These are phyloP conservation scores for Chionis minor DNA, from an alignment of 2,113 vertebrate genomes.

Conservation along the genomic window DNA sequence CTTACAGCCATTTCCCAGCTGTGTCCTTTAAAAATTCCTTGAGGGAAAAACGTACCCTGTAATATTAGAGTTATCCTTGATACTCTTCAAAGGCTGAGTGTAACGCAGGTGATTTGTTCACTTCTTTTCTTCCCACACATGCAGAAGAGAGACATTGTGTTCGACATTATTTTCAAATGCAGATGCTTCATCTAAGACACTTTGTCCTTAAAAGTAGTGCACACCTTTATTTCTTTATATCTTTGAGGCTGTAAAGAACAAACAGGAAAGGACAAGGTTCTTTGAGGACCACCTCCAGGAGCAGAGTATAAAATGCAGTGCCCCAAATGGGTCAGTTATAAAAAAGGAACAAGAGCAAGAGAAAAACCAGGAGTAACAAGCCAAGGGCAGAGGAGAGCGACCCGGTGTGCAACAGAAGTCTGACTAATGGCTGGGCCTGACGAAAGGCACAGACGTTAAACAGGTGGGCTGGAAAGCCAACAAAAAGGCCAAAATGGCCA, in stretches of 20 bases:
- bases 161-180: background rate
- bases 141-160: background rate
- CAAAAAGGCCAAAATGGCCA: background rate
- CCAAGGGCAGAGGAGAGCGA: background rate
- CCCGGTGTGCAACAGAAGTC: background rate
- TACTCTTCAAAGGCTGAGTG: background rate
- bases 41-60: background rate
- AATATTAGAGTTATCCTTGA: background rate
- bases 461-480: background rate
- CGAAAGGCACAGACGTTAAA: background rate
- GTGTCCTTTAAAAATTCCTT: background rate
- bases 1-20: background rate
- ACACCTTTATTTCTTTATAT: background rate
- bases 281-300: background rate
- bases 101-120: background rate
- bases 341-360: background rate
- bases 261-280: background rate
- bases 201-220: background rate
- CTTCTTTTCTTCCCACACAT: background rate
- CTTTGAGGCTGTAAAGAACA: background rate
- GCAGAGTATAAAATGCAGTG: background rate
- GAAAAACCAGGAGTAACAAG: background rate
- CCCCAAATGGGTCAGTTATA: background rate
- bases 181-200: background rate
- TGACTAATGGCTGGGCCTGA: background rate